A percentile compares a stretch with the other conserved stretches of the same genome.
These are phyloP conservation scores for Muntiacus muntjak DNA, from an alignment of 2,113 vertebrate genomes.

Conservation along the genomic window DNA sequence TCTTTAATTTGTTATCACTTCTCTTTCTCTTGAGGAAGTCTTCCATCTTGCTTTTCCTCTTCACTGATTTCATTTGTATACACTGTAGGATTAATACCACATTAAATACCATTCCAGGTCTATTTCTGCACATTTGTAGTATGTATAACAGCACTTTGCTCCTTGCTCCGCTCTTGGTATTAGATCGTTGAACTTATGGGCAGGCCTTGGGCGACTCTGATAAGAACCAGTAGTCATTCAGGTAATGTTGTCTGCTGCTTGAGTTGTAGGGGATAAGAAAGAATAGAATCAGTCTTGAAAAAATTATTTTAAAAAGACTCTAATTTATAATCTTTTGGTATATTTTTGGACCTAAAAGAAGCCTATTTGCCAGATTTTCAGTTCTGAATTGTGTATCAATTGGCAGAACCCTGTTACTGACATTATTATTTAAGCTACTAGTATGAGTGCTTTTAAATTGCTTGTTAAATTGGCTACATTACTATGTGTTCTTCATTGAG, in stretches of 20 bases:
- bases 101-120: neutral
- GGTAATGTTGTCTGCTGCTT: neutral
- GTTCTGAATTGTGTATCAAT: neutral
- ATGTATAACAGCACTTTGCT: neutral
- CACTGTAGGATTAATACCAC: too few relatives aligned
- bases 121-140: rapidly evolving
- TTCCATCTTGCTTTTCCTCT: neutral
- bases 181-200: neutral
- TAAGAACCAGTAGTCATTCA: neutral
- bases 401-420: neutral
- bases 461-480: neutral
- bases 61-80: neutral
- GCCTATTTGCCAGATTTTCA: neutral
- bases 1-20: neutral
- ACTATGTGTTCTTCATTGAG: neutral
- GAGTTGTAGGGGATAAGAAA: neutral
- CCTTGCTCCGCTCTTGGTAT: too few relatives aligned
- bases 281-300: neutral
- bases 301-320: neutral
- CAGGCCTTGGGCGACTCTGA: neutral
- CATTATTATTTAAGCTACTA: neutral
- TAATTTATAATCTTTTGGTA: neutral
- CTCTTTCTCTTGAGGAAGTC: neutral
- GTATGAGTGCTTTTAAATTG: neutral
- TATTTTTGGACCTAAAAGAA: neutral